A percentile compares a stretch with the other conserved stretches of the same genome.
Conservation (phyloP, 1,140 invertebrate species). For the Ceratoteleas bidentatus region DNA sequence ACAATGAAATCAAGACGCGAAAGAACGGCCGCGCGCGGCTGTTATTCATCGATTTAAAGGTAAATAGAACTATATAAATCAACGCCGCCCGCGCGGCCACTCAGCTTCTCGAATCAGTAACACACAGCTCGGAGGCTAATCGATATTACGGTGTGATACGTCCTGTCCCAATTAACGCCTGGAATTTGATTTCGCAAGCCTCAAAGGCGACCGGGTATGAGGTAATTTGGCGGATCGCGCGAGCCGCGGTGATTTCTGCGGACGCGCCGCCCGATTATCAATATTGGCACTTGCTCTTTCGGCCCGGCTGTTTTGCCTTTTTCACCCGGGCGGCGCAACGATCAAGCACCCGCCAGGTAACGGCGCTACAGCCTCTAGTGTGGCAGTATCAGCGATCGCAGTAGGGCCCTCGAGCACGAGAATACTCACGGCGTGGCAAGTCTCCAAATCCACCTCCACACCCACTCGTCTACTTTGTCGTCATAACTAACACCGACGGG, state of each 20-base stretch:
- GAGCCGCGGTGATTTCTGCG: slow-evolving; percentile 35
- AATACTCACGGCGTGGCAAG: slow-evolving; percentile 77
- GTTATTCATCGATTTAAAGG: slow-evolving; percentile 29
- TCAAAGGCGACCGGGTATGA: slow-evolving; percentile 41
- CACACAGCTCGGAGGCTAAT: slow-evolving; percentile 47
- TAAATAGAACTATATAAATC: slow-evolving; percentile 45
- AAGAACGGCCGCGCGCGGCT: slow-evolving; percentile 7
- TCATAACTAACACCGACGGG: slow-evolving; percentile 45
- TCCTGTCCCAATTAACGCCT: slow-evolving; percentile 61
- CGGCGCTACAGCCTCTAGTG: slow-evolving; percentile 72
- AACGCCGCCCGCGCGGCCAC: slow-evolving; percentile 19
- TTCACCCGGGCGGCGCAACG: slow-evolving; percentile 64
- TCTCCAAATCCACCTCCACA: slow-evolving; percentile 75
- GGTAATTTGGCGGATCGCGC: slow-evolving; percentile 37
- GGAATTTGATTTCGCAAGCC: slow-evolving; percentile 57
- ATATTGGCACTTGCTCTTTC: slow-evolving; percentile 75
- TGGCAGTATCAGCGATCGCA: slow-evolving; percentile 79
- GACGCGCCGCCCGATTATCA: slow-evolving; percentile 74
- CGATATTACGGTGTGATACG: slow-evolving; percentile 58
- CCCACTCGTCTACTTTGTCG: slow-evolving; percentile 60
- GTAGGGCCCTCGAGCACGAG: slow-evolving; percentile 79
- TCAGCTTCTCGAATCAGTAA: slow-evolving; percentile 46
- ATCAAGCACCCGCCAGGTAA: slow-evolving; percentile 43
- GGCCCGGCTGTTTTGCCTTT: slow-evolving; percentile 44
- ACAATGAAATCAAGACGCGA: slow-evolving; percentile 20